Percentiles rank a stretch among this genome's conserved stretches.
Evolutionary conservation across 2,797 vertebrate species (phyloP).

Genomic region (Anolis apletophallus): DNA sequence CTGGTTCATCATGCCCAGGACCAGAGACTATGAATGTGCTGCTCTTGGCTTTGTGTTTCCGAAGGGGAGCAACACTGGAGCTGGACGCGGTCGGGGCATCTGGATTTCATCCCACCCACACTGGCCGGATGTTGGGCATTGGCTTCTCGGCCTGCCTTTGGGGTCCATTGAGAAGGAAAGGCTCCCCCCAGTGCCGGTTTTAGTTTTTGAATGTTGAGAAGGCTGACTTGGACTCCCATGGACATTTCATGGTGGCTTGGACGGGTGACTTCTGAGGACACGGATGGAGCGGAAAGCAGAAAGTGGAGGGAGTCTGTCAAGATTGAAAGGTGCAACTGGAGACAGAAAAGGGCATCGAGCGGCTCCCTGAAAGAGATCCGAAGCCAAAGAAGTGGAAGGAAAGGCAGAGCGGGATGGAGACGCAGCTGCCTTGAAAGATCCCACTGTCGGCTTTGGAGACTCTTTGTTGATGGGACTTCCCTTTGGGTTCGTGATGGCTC

Average conservation of each 20-base stretch:
- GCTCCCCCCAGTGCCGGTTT: constrained; percentile 36
- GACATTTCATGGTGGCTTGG: constrained; percentile 50
- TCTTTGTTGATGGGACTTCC: neutral
- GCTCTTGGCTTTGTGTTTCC: constrained; percentile 66
- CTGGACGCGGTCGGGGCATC: constrained; percentile 53
- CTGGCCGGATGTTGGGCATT: constrained; percentile 39
- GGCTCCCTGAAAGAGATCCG: constrained; percentile 7
- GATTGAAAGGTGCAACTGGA: constrained; percentile 69
- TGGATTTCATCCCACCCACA: constrained; percentile 51
- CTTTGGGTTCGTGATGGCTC: neutral
- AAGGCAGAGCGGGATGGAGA: neutral
- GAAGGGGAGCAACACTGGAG: constrained; percentile 63
- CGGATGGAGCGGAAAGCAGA: neutral
- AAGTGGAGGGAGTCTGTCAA: constrained; percentile 30
- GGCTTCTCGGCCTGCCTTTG: constrained; percentile 44
- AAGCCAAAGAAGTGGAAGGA: constrained; percentile 30
- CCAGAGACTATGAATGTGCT: constrained; percentile 73
- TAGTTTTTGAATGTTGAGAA: constrained; percentile 30
- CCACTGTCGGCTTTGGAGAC: constrained; percentile 17
- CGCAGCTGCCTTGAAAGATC: neutral
- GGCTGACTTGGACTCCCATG: constrained; percentile 38
- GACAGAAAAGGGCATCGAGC: neutral
- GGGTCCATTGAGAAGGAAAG: constrained; percentile 41
- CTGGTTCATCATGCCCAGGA: constrained; percentile 62
- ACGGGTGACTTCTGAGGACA: constrained; percentile 48